Evolutionary conservation across 2,113 vertebrate genomes (phyloP).

Genomic region (Oreochromis aureus): DNA sequence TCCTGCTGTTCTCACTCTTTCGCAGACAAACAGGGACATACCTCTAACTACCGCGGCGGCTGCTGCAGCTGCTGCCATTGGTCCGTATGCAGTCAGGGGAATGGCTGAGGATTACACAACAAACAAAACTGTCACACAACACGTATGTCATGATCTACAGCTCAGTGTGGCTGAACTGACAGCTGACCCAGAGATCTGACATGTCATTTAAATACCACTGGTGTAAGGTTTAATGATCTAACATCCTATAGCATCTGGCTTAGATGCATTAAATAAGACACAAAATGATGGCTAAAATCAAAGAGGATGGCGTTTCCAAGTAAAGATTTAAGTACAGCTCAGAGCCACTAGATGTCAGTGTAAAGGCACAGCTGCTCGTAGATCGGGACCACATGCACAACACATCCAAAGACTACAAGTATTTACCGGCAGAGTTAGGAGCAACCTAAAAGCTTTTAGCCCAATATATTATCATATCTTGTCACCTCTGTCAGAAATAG

Average conservation of each 20-base stretch:
- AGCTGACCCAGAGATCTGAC: conserved; percentile 33
- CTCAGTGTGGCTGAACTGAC: background rate
- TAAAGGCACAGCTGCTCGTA: background rate
- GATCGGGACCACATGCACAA: background rate
- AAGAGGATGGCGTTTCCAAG: background rate
- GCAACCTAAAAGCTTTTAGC: background rate
- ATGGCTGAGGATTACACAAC: conserved; percentile 79
- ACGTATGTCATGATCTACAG: conserved; percentile 3
- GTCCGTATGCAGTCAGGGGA: conserved; percentile 94
- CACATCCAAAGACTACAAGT: background rate
- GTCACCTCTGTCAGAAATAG: background rate
- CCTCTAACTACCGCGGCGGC: conserved; percentile 92
- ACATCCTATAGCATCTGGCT: background rate
- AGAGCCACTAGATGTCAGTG: conserved; percentile 16
- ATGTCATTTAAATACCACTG: background rate
- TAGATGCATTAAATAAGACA: background rate
- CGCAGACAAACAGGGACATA: conserved; percentile 20
- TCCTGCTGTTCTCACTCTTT: background rate
- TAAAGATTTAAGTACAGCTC: background rate
- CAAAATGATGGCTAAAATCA: background rate
- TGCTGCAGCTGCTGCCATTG: conserved; percentile 87
- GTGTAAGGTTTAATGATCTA: background rate
- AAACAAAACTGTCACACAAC: conserved; percentile 3
- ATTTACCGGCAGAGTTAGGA: background rate
- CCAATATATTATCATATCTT: background rate